Conservation (phyloP, 2,113 vertebrate genomes). For the Bos javanicus region DNA sequence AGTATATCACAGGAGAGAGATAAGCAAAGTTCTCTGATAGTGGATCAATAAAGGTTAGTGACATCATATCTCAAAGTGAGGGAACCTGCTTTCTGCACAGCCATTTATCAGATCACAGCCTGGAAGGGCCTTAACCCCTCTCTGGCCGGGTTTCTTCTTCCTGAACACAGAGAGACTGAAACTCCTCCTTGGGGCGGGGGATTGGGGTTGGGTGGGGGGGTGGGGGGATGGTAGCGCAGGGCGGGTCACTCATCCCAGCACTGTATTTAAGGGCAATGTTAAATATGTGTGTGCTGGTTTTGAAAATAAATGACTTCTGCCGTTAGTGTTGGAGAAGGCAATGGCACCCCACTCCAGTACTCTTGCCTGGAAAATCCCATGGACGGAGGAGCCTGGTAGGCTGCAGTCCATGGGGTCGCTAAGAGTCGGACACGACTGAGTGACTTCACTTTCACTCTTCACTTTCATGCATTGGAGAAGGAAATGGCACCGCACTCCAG, state of each 20-base stretch:
- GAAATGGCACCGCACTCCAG: too few relatives aligned
- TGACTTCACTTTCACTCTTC: too few relatives aligned
- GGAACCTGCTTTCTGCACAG: conserved; percentile 91
- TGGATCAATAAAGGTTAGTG: conserved; percentile 99
- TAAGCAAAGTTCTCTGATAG: conserved; percentile 93
- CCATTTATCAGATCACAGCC: conserved; percentile 91
- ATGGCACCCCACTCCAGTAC: too few relatives aligned
- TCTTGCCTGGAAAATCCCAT: too few relatives aligned
- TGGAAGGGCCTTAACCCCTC: conserved; percentile 80
- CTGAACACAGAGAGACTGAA: neutral
- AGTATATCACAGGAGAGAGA: conserved; percentile 94
- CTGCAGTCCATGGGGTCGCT: too few relatives aligned
- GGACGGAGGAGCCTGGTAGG: too few relatives aligned
- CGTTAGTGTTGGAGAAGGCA: neutral
- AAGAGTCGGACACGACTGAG: too few relatives aligned
- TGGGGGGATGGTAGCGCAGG: neutral
- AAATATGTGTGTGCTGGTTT: neutral
- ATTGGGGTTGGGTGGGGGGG: too few relatives aligned
- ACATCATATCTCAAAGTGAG: conserved; percentile 99
- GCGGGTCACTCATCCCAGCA: rapidly evolving
- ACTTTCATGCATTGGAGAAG: too few relatives aligned
- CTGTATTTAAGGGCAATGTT: neutral
- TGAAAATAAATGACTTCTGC: neutral
- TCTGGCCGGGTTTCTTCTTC: conserved; percentile 50
- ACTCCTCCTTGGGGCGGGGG: neutral